These are phyloP conservation scores for Tenualosa ilisha DNA, from an alignment of 2,797 vertebrate genomes.

Conservation along the genomic window DNA sequence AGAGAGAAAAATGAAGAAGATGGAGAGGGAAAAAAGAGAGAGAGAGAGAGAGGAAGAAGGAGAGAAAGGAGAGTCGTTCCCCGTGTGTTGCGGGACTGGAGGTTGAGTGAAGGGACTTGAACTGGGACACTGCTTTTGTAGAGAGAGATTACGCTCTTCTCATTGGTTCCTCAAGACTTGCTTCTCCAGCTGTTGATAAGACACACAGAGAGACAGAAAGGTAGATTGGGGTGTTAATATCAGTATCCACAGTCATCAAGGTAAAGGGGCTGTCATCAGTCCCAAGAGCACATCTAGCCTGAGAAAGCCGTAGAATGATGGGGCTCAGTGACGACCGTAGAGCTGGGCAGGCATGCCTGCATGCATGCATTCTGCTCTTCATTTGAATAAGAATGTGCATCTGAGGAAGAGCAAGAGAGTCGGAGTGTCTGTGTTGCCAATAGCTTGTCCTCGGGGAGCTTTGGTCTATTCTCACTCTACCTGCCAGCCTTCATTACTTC, in stretches of 20 bases:
- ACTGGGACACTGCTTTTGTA: background rate
- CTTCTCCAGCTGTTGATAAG: background rate
- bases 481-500: constrained; percentile 90
- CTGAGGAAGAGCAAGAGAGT: background rate
- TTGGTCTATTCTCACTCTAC: constrained; percentile 61
- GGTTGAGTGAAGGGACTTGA: background rate
- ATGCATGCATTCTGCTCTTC: background rate
- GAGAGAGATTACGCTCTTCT: background rate
- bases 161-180: background rate
- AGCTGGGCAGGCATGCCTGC: background rate
- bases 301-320: background rate
- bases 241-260: background rate
- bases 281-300: background rate
- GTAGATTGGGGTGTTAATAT: background rate
- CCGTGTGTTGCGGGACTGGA: background rate
- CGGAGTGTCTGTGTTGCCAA: constrained; percentile 19
- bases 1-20: background rate
- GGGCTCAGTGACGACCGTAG: background rate
- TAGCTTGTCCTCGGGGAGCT: constrained; percentile 21
- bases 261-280: background rate
- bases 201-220: background rate
- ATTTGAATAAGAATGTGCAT: constrained; percentile 21
- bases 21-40: background rate
- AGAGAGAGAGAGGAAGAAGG: background rate
- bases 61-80: background rate